Evolutionary conservation across 64 coral and sea anemone species (phyloP), one percentile per base, ranked within the genome.

Genomic region (Dendrophyllia cribrosa): DNA sequence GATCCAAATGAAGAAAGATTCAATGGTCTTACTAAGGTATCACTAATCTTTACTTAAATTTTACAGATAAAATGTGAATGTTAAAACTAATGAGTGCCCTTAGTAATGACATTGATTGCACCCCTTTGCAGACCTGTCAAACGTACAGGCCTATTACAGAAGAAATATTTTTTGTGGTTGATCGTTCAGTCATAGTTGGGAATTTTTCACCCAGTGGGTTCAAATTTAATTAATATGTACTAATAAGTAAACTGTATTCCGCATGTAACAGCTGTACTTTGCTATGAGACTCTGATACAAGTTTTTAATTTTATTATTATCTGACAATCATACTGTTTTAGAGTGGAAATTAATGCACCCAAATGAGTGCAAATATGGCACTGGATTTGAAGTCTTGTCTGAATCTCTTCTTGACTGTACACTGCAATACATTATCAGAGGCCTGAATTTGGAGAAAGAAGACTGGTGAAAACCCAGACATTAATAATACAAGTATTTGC

Each of bases 11-110:
- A 77, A 77, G 75, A 77, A 23, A 77, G 50, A 56, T 77, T 76
- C 20, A 76, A 76, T 76, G 74, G 74, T 49, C 17, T 48, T 76
- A 76, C 74, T 44, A 76, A 77, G 50, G 49, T 77, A 77, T 77
- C 3, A 22, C 7, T 56, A 56, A 56, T 56, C 53, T 56, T 56
- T 17, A 19, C 50, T 3, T 14, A 55, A 17, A 0, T n/a, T n/a
- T n/a, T 17, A 52, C 51, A 23, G 19, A 23, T 74, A 12, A 26
- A 6, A 43, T 48, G 16, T 47, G 43, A 13, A 74, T 74, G 34
- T 74, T 47, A 47, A 17, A 34, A 34, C 34, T 34, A 34, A 34
- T 34, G 34, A 34, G 0, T 34, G 34, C 34, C 63, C 63, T 66
- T 66, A 66, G 63, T 66, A 66, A 66, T 66, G 63, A 66, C 15